Conservation (phyloP, 1,140 invertebrate genomes). For the Drepana arcuata region DNA sequence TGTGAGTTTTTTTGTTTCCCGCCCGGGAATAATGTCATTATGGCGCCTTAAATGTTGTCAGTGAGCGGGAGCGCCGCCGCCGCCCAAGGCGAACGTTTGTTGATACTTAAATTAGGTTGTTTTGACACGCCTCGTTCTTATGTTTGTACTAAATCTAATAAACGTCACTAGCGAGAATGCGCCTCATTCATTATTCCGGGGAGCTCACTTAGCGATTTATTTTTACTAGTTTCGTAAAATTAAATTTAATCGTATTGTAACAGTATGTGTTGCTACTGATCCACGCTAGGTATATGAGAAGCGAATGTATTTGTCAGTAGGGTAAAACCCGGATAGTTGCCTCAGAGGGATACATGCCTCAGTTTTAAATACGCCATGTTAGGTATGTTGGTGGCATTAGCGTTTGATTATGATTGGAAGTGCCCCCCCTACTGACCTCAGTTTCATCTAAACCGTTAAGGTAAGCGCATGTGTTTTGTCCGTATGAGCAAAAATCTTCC, state of each 20-base stretch:
- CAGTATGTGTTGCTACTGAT: too few species aligned
- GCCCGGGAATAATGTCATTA: constrained; percentile 70
- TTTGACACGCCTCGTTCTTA: constrained; percentile 68
- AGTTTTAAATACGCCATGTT: too few species aligned
- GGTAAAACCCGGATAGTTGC: too few species aligned
- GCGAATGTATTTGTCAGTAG: too few species aligned
- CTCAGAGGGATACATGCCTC: too few species aligned
- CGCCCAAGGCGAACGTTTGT: constrained; percentile 69
- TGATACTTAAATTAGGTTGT: constrained; percentile 72
- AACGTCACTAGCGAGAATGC: constrained; percentile 51
- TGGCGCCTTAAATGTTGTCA: constrained; percentile 69
- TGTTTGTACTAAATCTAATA: constrained; percentile 71
- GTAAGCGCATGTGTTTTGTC: too few species aligned
- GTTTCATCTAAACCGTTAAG: too few species aligned
- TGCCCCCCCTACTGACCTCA: too few species aligned
- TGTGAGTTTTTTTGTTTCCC: constrained; percentile 56
- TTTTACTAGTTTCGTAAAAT: constrained; percentile 17
- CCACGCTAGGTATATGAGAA: too few species aligned
- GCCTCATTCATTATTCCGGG: constrained; percentile 48
- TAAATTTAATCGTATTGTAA: constrained; percentile 1
- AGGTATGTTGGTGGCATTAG: too few species aligned
- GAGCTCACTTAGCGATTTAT: constrained; percentile 21
- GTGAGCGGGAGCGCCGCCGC: constrained; percentile 46
- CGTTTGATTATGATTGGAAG: too few species aligned
- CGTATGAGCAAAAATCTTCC: too few species aligned